Base-by-base conservation (phyloP, 1,140 invertebrate species). In the Polyergus mexicanus region DNA sequence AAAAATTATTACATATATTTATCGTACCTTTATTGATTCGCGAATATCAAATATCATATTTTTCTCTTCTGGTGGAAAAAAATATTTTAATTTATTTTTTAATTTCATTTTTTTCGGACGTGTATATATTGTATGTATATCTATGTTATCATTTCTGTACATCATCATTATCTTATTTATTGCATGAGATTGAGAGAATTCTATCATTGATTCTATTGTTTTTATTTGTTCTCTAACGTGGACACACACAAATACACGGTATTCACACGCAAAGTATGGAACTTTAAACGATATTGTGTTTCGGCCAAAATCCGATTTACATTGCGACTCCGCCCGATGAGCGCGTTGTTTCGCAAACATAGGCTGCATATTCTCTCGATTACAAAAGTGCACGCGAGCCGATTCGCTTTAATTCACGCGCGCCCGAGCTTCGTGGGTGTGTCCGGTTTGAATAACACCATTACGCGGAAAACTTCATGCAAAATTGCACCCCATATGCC, bases 371-470 rank as follows among this genome's bases (percentile, higher is more conserved):
- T 81, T 65, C 47, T 76, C 63, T 47, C 74, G 84, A 86, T 66
- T 80, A 86, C 74, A 68, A 69, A 77, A 81, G 41, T 76, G 54
- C 85, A 68, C 41, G 66, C 62, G 51, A 28, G 3, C 22, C 60
- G 28, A 22, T n/a, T 62, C 62, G 85, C 44, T 71, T 88, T 74
- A 84, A 88, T 87, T 58, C 38, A 54, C 63, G 28, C 38, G 13
- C 62, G 41, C 16, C 11, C 66, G 25, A 58, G 44, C 51, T 69
- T 56, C 41, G 47, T 69, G 51, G 44, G 63, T 47, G 76, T 32
- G 62, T 25, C 54, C 8, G 38, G 76, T 62, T 88, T 28, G 69
- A 88, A 85, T 86, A 88, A 89, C 75, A 60, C 60, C n/a, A 54
- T 68, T 76, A 65, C 19, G 10, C 5, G 74, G 22, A 25, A 85